Percentiles rank a stretch among this genome's conserved stretches.
phyloP scores from a whole-genome alignment of 2,888 invertebrate genomes.

The Thera britannica region DNA sequence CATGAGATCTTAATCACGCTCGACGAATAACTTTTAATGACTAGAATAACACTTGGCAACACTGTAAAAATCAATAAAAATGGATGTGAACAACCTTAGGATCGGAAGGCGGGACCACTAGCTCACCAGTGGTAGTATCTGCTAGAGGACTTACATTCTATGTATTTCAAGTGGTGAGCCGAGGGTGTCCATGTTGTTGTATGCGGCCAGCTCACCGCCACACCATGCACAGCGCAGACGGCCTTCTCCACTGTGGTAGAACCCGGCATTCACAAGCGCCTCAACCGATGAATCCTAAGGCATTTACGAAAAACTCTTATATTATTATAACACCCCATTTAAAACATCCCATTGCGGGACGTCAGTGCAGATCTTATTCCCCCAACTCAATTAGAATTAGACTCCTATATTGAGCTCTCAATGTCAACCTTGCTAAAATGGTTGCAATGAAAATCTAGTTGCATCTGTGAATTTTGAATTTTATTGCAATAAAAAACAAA shows the following conservation, averaged over 20 bases:
- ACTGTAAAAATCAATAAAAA: background rate
- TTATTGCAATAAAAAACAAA: too few species aligned
- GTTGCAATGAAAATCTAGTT: too few species aligned
- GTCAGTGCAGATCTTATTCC: background rate
- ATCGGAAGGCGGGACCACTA: background rate
- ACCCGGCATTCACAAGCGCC: conserved; percentile 92
- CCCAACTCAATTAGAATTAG: background rate
- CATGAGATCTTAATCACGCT: too few species aligned
- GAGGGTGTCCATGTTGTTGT: conserved; percentile 86
- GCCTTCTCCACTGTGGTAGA: conserved; percentile 90
- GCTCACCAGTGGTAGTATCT: background rate
- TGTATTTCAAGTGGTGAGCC: conserved; percentile 89
- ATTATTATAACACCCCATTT: too few species aligned
- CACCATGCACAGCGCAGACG: conserved; percentile 93
- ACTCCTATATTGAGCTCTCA: too few species aligned
- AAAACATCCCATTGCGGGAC: too few species aligned
- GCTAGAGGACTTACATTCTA: conserved; percentile 66
- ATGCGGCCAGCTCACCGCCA: conserved; percentile 86
- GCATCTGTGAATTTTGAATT: too few species aligned
- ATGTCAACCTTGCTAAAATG: too few species aligned
- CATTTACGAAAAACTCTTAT: conserved; percentile 1
- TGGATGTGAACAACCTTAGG: background rate
- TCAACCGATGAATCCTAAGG: conserved; percentile 81
- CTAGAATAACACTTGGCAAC: background rate
- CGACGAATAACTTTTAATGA: too few species aligned